Evolutionary conservation across 2,797 vertebrate genomes (phyloP), one percentile per base, ranked within the genome.

Genomic region (Micrastur ruficollis): DNA sequence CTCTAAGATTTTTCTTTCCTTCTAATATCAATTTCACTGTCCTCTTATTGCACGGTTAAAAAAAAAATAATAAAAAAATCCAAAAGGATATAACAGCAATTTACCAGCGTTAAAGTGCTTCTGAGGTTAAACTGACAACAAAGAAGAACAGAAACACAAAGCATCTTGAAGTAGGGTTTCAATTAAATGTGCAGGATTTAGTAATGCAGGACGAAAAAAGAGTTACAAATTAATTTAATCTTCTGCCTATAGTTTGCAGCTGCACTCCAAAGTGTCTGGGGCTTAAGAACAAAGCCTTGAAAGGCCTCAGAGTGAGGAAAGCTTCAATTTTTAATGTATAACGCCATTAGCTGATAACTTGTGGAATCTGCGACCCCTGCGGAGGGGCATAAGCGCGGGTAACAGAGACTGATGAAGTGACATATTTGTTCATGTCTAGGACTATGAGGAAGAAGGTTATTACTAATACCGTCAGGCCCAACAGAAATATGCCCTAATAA

Each of bases 321-420:
- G 98, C 98, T 98, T 98, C 88, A 97, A 98, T 98, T 98, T 99
- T 98, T 98, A 99, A 98, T 98, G 98, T 98, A 97, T 92, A 96
- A 98, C 86, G 97, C 98, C 98, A 99, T 99, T 99, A 99, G 98
- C 98, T 98, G 99, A 98, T 98, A 98, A 99, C 98, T 98, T 98
- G 98, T 98, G 98, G 97, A 98, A 97, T 97, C 97, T 97, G 98
- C 98, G 98, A 98, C 97, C 98, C 98, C 98, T 95, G 98, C 34
- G 87, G 97, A 98, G 98, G 98, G 98, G 97, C 98, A 96, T 92
- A 81, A 96, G 97, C 93, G 80, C 72, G 96, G 97, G 96, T 90
- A 97, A 94, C 81, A 85, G 98, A 98, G 98, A 98, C 97, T 97
- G 98, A 98, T 97, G 97, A 96, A 98, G 97, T 97, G 97, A 97